Evolutionary conservation across 1,140 invertebrate genomes (phyloP).

Genomic region (Ceratina calcarata): DNA sequence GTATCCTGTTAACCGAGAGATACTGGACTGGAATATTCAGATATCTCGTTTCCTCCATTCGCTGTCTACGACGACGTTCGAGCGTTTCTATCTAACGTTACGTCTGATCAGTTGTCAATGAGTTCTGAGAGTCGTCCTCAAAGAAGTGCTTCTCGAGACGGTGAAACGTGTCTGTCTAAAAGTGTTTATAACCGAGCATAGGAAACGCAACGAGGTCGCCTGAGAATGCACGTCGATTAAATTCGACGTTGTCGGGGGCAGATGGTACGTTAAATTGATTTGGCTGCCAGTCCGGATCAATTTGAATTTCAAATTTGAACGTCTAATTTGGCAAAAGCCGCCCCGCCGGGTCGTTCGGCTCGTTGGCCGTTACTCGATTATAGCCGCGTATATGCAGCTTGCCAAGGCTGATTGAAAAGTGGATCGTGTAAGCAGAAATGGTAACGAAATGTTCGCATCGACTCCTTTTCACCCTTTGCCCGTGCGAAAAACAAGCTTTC

Average conservation of each 20-base stretch:
- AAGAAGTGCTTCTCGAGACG: background rate
- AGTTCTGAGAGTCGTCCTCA: background rate
- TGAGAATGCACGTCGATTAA: background rate
- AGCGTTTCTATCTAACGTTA: background rate
- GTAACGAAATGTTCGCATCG: background rate
- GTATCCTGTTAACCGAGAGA: conserved; percentile 1
- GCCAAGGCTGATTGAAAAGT: background rate
- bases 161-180: background rate
- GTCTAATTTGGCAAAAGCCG: conserved; percentile 43
- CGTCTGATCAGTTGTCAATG: too few species aligned
- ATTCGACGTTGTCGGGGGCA: conserved; percentile 22
- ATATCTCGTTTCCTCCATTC: too few species aligned
- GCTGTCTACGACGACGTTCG: background rate
- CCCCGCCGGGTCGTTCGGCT: background rate
- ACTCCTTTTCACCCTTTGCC: background rate
- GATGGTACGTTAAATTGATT: conserved; percentile 43
- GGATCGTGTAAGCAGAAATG: background rate
- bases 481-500: background rate
- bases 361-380: conserved; percentile 17
- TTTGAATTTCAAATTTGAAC: conserved; percentile 47
- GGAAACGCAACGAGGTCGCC: background rate
- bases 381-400: background rate
- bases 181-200: background rate
- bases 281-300: conserved; percentile 31
- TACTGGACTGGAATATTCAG: too few species aligned